phyloP scores from a whole-genome alignment of 2,113 vertebrate species.

The Sula dactylatra region DNA sequence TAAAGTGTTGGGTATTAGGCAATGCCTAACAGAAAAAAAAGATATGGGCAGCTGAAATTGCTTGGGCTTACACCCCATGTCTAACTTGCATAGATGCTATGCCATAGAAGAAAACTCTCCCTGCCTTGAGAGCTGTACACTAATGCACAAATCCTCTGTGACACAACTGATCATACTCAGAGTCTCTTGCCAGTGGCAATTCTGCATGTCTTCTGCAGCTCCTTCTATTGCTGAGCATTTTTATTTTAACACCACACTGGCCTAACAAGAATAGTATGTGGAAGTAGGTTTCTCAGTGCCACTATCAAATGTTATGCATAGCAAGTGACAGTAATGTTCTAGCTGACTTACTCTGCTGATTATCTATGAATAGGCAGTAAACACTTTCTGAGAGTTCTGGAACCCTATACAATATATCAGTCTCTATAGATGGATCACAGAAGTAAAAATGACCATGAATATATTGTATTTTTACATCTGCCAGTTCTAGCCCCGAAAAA shows the following conservation, averaged over 20 bases:
- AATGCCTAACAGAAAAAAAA: neutral
- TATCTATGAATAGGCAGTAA: neutral
- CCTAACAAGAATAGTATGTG: constrained; percentile 1
- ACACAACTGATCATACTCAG: neutral
- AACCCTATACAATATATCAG: neutral
- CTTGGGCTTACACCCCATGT: neutral
- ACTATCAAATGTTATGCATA: neutral
- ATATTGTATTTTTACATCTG: neutral
- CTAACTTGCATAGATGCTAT: neutral
- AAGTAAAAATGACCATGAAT: neutral
- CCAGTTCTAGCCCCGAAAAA: neutral
- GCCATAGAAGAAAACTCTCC: neutral
- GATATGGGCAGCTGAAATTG: neutral
- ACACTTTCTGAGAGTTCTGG: neutral
- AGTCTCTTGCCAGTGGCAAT: constrained; percentile 27
- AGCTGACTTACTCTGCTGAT: constrained; percentile 15
- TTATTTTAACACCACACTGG: neutral
- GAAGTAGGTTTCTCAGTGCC: neutral
- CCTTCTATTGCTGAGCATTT: constrained; percentile 5
- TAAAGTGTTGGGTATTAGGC: neutral
- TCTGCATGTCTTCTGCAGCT: neutral
- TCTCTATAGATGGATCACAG: neutral
- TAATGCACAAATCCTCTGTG: constrained; percentile 17
- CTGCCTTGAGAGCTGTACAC: neutral
- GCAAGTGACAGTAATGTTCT: neutral